phyloP scores from a whole-genome alignment of 35 echinoderm and acorn worm genomes.

The Hemicentrotus pulcherrimus region DNA sequence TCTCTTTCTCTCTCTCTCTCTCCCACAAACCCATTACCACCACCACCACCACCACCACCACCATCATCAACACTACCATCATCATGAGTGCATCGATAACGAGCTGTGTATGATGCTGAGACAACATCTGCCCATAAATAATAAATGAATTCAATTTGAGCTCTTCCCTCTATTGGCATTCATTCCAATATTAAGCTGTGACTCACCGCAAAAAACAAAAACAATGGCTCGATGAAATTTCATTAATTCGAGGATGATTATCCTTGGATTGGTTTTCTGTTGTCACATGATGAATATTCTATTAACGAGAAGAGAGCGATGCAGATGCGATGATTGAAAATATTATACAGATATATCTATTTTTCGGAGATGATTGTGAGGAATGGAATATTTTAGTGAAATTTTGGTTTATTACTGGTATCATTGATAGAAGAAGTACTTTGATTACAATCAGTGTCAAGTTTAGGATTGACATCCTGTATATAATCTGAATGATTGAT shows the following conservation, averaged over 20 bases:
- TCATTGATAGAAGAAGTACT: neutral
- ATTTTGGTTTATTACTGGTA: neutral
- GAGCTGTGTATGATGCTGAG: neutral
- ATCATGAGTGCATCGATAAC: constrained; percentile 11
- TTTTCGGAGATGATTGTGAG: neutral
- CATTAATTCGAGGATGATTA: neutral
- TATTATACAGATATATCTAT: neutral
- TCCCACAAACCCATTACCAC: neutral
- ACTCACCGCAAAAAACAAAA: constrained; percentile 38
- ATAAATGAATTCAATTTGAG: constrained; percentile 33
- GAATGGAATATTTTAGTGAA: neutral
- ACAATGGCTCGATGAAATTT: neutral
- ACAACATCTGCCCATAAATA: constrained; percentile 26
- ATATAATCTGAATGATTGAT: neutral
- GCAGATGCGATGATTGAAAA: neutral
- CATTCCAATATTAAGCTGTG: constrained; percentile 15
- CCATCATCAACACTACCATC: neutral
- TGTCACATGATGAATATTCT: constrained; percentile 12
- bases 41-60: neutral
- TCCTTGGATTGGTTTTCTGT: neutral
- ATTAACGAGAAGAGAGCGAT: neutral
- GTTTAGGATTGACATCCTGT: neutral
- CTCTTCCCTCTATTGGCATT: neutral
- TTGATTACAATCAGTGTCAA: neutral
- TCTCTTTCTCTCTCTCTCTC: neutral